phyloP scores from a whole-genome alignment of 2,888 invertebrate species.

The Tryphoninae sp. region DNA sequence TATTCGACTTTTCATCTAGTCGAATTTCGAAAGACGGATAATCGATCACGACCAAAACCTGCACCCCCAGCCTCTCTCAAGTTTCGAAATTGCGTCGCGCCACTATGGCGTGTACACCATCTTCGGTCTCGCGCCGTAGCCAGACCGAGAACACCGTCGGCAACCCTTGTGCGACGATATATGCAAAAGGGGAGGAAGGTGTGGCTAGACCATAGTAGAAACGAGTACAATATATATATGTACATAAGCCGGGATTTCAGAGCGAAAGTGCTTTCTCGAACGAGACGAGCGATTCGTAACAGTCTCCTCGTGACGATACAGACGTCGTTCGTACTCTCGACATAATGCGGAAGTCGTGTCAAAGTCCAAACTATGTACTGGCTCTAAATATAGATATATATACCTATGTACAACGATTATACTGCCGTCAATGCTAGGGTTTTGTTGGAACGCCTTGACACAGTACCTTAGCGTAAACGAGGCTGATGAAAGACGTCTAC shows the following conservation, averaged over 20 bases:
- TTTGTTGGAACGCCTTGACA: not conserved
- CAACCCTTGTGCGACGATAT: conserved; percentile 5
- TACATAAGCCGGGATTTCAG: conserved; percentile 66
- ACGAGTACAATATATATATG: not conserved
- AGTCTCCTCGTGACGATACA: conserved; percentile 63
- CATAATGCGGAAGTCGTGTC: conserved; percentile 79
- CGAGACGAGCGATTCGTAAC: conserved; percentile 76
- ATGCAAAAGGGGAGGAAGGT: conserved; percentile 29
- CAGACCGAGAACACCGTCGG: conserved; percentile 15
- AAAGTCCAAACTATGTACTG: conserved; percentile 38
- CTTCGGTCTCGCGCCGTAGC: conserved; percentile 11
- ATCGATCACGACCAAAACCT: conserved; percentile 73
- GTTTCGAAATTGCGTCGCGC: conserved; percentile 1
- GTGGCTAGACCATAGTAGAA: conserved; percentile 38
- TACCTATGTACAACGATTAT: too few species aligned
- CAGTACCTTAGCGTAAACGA: not conserved
- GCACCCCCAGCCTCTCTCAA: not conserved
- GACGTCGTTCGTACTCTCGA: conserved; percentile 67
- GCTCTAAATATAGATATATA: conserved; percentile 15
- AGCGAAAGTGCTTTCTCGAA: conserved; percentile 65
- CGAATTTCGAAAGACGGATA: conserved; percentile 63
- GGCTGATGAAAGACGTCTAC: conserved; percentile 15
- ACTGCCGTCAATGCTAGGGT: too few species aligned
- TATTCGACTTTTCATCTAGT: not conserved
- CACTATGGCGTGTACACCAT: not conserved